These are phyloP conservation scores for Rhagonycha lutea DNA, from an alignment of 2,888 invertebrate genomes.

Conservation along the genomic window DNA sequence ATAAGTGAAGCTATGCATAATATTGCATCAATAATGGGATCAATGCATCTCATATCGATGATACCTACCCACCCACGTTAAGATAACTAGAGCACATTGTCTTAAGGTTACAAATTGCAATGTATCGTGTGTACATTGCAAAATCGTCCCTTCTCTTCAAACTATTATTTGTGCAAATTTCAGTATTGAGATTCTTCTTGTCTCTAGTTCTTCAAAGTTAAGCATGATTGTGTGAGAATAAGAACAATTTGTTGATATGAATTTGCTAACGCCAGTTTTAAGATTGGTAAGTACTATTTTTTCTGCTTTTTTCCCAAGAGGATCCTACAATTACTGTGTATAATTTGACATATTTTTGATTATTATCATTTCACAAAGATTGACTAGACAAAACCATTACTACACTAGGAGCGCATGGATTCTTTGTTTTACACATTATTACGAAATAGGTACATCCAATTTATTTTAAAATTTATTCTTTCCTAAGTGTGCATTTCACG, in stretches of 20 bases:
- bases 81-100: conserved; percentile 36
- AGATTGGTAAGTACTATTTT: conserved; percentile 29
- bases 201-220: not conserved
- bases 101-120: conserved; percentile 40
- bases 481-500: not conserved
- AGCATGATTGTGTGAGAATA: conserved; percentile 28
- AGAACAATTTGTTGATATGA: conserved; percentile 20
- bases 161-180: conserved; percentile 25
- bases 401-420: not conserved
- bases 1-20: not conserved
- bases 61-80: conserved; percentile 21
- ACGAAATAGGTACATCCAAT: not conserved
- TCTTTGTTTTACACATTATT: not conserved
- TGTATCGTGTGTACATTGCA: conserved; percentile 35
- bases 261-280: conserved; percentile 21
- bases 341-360: not conserved
- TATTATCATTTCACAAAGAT: not conserved
- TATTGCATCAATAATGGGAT: not conserved
- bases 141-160: conserved; percentile 40
- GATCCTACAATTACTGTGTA: not conserved
- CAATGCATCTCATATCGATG: not conserved
- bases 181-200: conserved; percentile 24
- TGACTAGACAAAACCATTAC: not conserved
- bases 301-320: not conserved
- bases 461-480: not conserved